These are phyloP conservation scores for Thinocorus orbignyianus DNA, from an alignment of 2,113 vertebrate species.

Conservation along the genomic window DNA sequence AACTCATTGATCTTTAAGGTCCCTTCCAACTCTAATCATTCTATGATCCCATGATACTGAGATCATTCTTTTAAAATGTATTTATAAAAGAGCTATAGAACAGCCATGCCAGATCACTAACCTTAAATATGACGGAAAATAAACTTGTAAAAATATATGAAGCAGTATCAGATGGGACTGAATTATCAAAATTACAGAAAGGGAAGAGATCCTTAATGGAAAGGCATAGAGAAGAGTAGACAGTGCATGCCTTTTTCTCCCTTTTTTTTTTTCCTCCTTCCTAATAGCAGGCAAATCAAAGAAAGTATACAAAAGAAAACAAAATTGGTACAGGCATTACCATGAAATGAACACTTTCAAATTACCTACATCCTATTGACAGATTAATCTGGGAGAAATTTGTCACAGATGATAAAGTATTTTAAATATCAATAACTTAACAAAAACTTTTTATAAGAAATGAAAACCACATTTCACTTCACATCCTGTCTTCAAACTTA, in stretches of 20 bases:
- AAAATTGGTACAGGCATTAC: neutral
- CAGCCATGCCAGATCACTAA: neutral
- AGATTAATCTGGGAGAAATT: neutral
- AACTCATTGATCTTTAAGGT: too few relatives aligned
- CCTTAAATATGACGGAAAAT: neutral
- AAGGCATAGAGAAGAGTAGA: neutral
- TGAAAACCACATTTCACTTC: neutral
- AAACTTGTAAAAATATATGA: neutral
- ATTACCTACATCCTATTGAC: neutral
- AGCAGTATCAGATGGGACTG: neutral
- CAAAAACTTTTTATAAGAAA: neutral
- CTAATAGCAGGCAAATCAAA: neutral
- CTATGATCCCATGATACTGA: neutral
- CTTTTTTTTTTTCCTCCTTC: neutral
- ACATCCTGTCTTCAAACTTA: neutral
- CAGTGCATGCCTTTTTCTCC: neutral
- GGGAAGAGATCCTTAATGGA: neutral
- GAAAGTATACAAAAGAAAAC: neutral
- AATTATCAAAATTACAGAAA: neutral
- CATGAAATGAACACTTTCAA: neutral
- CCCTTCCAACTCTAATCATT: too few relatives aligned
- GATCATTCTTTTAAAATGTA: neutral
- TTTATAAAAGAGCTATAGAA: neutral
- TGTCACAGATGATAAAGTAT: neutral
- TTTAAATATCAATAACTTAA: neutral